These are phyloP conservation scores for Plutomurus gul DNA, from an alignment of 1,140 invertebrate species.

Conservation along the genomic window DNA sequence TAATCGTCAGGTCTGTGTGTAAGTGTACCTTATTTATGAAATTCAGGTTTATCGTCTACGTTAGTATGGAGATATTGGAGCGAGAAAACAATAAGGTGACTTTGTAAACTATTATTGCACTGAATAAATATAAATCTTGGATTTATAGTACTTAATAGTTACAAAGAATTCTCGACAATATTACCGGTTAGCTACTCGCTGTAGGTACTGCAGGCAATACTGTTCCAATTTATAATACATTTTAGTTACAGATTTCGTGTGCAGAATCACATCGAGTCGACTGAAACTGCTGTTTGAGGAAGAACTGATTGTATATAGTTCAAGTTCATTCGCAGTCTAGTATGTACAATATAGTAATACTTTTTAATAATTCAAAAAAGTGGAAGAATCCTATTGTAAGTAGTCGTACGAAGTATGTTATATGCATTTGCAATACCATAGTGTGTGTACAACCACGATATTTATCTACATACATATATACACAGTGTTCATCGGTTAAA, in stretches of 20 bases:
- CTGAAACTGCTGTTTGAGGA: neutral
- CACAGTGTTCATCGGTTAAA: neutral
- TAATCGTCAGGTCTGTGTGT: too few species aligned
- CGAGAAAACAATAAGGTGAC: too few species aligned
- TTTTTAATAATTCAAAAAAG: neutral
- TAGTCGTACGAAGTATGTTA: neutral
- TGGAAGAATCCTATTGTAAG: conserved; percentile 13
- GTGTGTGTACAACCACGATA: neutral
- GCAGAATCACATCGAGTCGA: neutral
- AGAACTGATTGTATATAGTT: conserved; percentile 21
- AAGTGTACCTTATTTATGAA: too few species aligned
- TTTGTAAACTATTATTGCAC: too few species aligned
- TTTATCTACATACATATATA: conserved; percentile 10
- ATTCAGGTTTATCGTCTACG: too few species aligned
- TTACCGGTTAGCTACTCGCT: too few species aligned
- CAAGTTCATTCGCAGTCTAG: neutral
- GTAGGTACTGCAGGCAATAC: too few species aligned
- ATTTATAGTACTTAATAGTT: too few species aligned
- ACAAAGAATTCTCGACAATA: too few species aligned
- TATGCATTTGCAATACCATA: neutral
- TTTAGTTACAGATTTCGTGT: neutral
- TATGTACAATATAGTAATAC: neutral
- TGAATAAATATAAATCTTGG: too few species aligned
- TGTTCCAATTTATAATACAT: too few species aligned
- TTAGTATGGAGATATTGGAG: too few species aligned